Conservation (phyloP, 1,140 invertebrate genomes). For the Apis florea region DNA sequence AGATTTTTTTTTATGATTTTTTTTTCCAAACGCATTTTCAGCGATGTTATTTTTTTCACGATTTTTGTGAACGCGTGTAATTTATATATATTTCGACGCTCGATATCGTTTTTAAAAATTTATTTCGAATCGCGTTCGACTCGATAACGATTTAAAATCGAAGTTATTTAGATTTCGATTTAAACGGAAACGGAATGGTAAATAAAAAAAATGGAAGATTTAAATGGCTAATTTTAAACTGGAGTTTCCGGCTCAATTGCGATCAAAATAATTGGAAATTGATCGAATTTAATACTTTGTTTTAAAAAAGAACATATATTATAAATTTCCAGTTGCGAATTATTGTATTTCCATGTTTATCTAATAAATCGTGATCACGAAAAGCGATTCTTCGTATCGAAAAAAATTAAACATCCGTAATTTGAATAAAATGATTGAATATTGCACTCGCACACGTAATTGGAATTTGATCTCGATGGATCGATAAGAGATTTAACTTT, state of each 20-base stretch:
- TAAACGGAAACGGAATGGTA: too few relatives aligned
- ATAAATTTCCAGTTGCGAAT: neutral
- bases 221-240: neutral
- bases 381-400: too few relatives aligned
- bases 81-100: too few relatives aligned
- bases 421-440: constrained; percentile 1
- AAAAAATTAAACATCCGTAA: too few relatives aligned
- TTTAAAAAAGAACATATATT: neutral
- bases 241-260: neutral
- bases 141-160: too few relatives aligned
- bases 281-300: neutral
- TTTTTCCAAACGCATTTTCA: neutral
- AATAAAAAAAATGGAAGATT: neutral
- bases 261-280: neutral
- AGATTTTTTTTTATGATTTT: neutral
- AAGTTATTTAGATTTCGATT: too few relatives aligned
- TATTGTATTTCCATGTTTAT: neutral
- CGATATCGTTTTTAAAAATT: too few relatives aligned
- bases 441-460: constrained; percentile 30
- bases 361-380: neutral
- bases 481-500: constrained; percentile 32
- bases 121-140: too few relatives aligned
- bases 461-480: constrained; percentile 35
- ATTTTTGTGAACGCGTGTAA: too few relatives aligned
- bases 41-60: too few relatives aligned